phyloP scores from a whole-genome alignment of 2,888 invertebrate species.

The Tricholauxania praeusta region DNA sequence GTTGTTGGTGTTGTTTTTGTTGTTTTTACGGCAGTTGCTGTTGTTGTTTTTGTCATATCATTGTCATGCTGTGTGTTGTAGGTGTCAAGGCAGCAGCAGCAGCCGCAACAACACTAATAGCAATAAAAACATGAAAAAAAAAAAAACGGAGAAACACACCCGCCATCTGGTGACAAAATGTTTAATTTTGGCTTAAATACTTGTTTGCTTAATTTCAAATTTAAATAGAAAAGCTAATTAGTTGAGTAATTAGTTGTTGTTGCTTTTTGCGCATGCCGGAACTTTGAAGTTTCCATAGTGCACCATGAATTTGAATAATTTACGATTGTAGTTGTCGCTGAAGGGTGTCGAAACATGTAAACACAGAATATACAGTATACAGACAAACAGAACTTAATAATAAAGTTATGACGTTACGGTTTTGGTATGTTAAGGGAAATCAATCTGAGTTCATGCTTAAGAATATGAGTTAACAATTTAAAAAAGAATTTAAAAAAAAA shows the following conservation, averaged over 20 bases:
- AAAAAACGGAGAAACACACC: no score
- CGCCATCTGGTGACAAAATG: conserved; percentile 39
- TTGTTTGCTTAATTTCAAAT: conserved; percentile 21
- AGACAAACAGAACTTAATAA: no score
- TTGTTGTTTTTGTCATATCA: conserved; percentile 40
- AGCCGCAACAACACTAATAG: conserved; percentile 5
- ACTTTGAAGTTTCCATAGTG: conserved; percentile 11
- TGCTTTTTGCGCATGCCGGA: not conserved
- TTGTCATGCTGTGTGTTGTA: conserved; percentile 16
- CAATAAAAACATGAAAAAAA: no score
- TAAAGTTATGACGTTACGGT: no score
- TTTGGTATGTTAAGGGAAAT: no score
- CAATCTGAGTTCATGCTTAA: no score
- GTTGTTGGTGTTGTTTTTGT: conserved; percentile 30
- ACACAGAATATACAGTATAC: no score
- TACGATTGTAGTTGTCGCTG: no score
- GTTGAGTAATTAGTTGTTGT: conserved; percentile 20
- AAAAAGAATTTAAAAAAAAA: no score
- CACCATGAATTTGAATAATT: no score
- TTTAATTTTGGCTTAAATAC: conserved; percentile 34
- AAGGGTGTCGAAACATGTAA: no score
- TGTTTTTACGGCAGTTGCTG: conserved; percentile 27
- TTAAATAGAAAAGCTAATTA: conserved; percentile 21
- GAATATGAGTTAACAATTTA: no score
- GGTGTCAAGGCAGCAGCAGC: conserved; percentile 31